Evolutionary conservation across 2,113 vertebrate genomes (phyloP).

Genomic region (Orcinus orca): DNA sequence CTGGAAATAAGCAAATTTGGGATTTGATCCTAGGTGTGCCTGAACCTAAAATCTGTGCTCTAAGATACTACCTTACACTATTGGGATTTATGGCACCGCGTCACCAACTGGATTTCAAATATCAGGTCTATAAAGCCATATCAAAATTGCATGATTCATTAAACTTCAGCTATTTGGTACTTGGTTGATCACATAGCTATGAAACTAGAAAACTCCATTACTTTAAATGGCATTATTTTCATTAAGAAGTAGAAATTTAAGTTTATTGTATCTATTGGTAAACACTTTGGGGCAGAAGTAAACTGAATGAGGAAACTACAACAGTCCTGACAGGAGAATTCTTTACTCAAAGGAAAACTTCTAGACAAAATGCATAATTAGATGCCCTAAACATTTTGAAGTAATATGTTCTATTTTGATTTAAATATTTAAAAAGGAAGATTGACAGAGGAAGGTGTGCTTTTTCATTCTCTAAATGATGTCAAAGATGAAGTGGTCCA

Average conservation of each 20-base stretch:
- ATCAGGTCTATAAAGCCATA: not conserved
- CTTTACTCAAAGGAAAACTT: not conserved
- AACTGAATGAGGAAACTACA: conserved; percentile 31
- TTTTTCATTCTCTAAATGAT: not conserved
- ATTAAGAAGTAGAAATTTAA: not conserved
- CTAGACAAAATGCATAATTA: not conserved
- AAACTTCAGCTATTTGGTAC: not conserved
- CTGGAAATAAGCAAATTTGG: not conserved
- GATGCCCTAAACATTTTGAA: not conserved
- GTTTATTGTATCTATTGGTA: not conserved
- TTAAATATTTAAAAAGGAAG: not conserved
- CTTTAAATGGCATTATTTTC: not conserved
- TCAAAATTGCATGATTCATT: not conserved
- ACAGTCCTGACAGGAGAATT: not conserved
- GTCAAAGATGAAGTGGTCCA: not conserved
- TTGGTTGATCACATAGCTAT: not conserved
- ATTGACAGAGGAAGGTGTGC: not conserved
- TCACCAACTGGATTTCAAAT: not conserved
- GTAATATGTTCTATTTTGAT: not conserved
- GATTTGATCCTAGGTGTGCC: not conserved
- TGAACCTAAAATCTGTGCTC: not conserved
- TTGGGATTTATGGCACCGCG: not conserved
- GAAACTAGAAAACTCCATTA: not conserved
- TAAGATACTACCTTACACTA: too few relatives aligned
- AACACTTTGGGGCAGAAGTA: not conserved